Evolutionary conservation across 2,113 vertebrate genomes (phyloP).

Genomic region (Platycercus adscitus): DNA sequence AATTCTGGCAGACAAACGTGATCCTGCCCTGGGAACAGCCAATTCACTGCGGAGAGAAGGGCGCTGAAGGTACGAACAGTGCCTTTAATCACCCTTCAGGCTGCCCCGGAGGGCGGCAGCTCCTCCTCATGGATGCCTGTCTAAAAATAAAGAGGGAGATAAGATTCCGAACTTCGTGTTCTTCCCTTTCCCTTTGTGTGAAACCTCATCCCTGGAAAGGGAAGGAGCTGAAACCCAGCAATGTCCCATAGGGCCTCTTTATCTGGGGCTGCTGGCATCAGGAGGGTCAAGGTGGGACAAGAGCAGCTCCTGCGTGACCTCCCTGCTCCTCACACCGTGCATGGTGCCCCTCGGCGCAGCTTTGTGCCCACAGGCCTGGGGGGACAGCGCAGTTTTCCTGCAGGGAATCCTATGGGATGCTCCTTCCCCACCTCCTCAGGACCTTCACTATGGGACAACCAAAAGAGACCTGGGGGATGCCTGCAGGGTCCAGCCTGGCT

Average conservation of each 20-base stretch:
- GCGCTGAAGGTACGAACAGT: neutral
- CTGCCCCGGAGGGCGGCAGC: neutral
- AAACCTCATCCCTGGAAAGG: neutral
- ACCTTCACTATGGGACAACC: too few relatives aligned
- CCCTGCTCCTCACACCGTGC: neutral
- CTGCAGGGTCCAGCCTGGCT: neutral
- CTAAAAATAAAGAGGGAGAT: constrained; percentile 4
- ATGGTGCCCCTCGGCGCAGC: neutral
- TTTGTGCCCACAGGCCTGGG: neutral
- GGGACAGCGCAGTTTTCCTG: neutral
- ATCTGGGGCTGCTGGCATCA: neutral
- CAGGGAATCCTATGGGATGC: neutral
- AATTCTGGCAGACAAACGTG: neutral
- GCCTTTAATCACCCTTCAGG: neutral
- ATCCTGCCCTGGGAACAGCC: neutral
- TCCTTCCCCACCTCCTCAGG: neutral
- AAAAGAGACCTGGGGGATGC: too few relatives aligned
- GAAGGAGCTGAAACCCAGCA: neutral
- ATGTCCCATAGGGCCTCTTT: neutral
- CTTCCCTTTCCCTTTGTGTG: neutral
- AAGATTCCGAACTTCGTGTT: neutral
- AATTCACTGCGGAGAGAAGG: neutral
- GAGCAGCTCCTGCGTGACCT: neutral
- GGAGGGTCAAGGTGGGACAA: neutral
- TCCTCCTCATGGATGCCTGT: neutral